These are phyloP conservation scores for Sitobion miscanthi DNA, from an alignment of 1,140 invertebrate species.

Conservation along the genomic window DNA sequence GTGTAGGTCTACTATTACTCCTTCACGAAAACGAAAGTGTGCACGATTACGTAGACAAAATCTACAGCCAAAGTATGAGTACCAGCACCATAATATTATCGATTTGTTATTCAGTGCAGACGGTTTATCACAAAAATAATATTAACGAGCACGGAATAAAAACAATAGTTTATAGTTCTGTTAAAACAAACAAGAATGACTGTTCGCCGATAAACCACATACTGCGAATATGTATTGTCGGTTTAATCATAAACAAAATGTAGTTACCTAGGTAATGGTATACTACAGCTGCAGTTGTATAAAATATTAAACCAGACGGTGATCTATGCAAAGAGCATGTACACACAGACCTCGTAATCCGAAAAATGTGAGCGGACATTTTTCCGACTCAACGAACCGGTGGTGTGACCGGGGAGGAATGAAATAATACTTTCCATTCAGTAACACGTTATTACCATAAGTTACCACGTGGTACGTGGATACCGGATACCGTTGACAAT, in stretches of 20 bases:
- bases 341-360: not conserved
- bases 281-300: not conserved
- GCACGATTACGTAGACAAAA: not conserved
- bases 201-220: not conserved
- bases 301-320: not conserved
- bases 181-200: not conserved
- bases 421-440: not conserved
- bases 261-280: no score
- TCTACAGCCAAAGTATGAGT: not conserved
- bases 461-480: not conserved
- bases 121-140: constrained; percentile 23
- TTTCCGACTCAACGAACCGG: not conserved
- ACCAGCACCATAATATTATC: not conserved
- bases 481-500: not conserved
- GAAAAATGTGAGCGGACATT: not conserved
- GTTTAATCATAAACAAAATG: not conserved
- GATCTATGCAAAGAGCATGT: not conserved
- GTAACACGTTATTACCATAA: not conserved
- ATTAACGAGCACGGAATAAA: not conserved
- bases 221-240: not conserved
- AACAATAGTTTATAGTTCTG: not conserved
- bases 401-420: not conserved
- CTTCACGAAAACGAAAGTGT: not conserved
- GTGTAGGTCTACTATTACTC: not conserved
- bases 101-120: not conserved